Evolutionary conservation across 1,140 invertebrate genomes (phyloP).

Genomic region (Samia ricini): DNA sequence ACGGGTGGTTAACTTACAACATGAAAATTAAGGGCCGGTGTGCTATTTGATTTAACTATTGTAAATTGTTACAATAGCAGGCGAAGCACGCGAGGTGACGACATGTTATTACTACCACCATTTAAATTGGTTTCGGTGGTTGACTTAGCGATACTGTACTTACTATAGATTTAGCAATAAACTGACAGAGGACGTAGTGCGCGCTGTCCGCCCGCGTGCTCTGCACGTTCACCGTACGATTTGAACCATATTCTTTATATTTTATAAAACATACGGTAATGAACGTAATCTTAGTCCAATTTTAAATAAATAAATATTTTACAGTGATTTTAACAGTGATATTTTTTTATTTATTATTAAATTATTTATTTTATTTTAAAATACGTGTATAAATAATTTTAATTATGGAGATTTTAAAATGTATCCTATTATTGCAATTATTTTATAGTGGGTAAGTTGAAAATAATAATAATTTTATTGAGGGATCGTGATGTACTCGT

Average conservation of each 20-base stretch:
- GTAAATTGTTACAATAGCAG: background rate
- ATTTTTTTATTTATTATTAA: conserved; percentile 13
- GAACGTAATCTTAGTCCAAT: background rate
- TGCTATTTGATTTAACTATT: background rate
- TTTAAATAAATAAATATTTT: conserved; percentile 8
- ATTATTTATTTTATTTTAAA: conserved; percentile 6
- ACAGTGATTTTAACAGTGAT: conserved; percentile 23
- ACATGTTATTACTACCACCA: conserved; percentile 13
- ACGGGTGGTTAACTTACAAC: background rate
- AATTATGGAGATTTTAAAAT: conserved; percentile 38
- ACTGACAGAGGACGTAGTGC: conserved; percentile 18
- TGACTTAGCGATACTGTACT: background rate
- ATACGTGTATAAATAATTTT: conserved; percentile 31
- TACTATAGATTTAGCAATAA: background rate
- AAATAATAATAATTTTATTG: too few species aligned
- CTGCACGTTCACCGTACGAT: conserved; percentile 11
- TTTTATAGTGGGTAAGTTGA: conserved; percentile 42
- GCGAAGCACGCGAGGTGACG: conserved; percentile 6
- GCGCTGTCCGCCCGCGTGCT: conserved; percentile 19
- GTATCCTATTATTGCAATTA: conserved; percentile 35
- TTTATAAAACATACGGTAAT: conserved; percentile 6
- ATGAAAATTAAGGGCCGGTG: background rate
- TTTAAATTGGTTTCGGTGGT: background rate
- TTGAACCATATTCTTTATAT: background rate
- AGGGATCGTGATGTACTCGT: too few species aligned